These are phyloP conservation scores for Aurelia sp. DNA, from an alignment of 30 jellyfish, hydroid and myxozoan species.

Conservation along the genomic window DNA sequence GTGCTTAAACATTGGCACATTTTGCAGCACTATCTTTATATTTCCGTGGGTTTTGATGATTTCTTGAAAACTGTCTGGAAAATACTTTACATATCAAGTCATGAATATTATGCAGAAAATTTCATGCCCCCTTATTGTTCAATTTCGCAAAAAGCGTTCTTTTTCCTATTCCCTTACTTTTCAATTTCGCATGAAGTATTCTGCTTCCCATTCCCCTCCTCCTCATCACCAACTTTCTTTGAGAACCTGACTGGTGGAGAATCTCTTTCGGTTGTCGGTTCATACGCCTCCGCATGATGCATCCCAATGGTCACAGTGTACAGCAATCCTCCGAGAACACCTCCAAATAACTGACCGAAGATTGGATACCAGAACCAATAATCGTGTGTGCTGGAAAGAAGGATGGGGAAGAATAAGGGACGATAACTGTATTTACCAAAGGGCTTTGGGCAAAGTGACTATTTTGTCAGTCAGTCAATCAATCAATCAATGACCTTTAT, in stretches of 20 bases:
- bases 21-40: no score
- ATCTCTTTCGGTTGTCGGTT: background rate
- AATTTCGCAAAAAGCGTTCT: background rate
- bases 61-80: no score
- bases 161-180: background rate
- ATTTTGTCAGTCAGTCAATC: no score
- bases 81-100: no score
- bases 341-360: slow-evolving; percentile 88
- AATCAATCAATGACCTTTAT: no score
- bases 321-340: slow-evolving; percentile 76
- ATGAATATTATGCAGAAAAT: no score
- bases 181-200: background rate
- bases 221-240: background rate
- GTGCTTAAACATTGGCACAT: no score
- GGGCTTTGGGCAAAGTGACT: no score
- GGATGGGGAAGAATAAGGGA: no score
- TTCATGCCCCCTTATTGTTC: background rate
- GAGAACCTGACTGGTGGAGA: slow-evolving; percentile 12
- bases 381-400: slow-evolving; percentile 60
- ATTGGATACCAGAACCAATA: slow-evolving; percentile 94
- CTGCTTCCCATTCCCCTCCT: background rate
- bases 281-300: slow-evolving; percentile 71
- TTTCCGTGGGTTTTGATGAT: no score
- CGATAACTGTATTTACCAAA: no score
- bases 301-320: slow-evolving; percentile 69